A percentile compares a stretch with the other conserved stretches of the same genome.
Conservation (phyloP, 2,888 invertebrate species). For the Pristionchus mayeri region DNA sequence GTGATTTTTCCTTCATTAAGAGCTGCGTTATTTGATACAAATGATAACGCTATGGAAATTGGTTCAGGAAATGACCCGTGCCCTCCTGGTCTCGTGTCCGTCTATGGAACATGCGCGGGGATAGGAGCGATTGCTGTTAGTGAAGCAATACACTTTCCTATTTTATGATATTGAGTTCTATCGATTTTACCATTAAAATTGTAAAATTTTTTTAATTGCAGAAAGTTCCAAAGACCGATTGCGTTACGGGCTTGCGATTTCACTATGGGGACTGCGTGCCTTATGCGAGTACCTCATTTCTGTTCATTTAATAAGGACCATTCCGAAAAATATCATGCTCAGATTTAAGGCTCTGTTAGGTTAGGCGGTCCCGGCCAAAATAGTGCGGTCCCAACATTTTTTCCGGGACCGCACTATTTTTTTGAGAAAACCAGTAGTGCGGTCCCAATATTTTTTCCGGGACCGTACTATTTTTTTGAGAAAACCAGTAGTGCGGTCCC, state of each 20-base stretch:
- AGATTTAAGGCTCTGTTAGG: not conserved
- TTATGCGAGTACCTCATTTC: not conserved
- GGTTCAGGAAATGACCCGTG: not conserved
- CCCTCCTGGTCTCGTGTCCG: not conserved
- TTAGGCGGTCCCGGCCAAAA: too few species aligned
- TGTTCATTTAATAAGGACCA: not conserved
- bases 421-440: too few species aligned
- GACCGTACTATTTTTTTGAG: too few species aligned
- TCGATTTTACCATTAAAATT: too few species aligned
- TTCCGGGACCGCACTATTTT: too few species aligned
- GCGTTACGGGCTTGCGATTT: not conserved
- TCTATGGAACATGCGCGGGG: not conserved
- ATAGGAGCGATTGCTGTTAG: conserved; percentile 4
- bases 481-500: too few species aligned
- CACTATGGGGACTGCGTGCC: conserved; percentile 26
- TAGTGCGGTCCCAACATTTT: too few species aligned
- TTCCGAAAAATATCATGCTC: not conserved
- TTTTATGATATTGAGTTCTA: not conserved
- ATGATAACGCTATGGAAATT: too few species aligned
- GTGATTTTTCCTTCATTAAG: too few species aligned
- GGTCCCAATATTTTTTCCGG: too few species aligned
- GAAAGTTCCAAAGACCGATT: not conserved
- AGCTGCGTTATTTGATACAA: not conserved
- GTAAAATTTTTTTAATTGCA: too few species aligned
- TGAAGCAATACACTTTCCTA: not conserved